These are phyloP conservation scores for Carassius auratus DNA, from an alignment of 2,113 vertebrate species.

Conservation along the genomic window DNA sequence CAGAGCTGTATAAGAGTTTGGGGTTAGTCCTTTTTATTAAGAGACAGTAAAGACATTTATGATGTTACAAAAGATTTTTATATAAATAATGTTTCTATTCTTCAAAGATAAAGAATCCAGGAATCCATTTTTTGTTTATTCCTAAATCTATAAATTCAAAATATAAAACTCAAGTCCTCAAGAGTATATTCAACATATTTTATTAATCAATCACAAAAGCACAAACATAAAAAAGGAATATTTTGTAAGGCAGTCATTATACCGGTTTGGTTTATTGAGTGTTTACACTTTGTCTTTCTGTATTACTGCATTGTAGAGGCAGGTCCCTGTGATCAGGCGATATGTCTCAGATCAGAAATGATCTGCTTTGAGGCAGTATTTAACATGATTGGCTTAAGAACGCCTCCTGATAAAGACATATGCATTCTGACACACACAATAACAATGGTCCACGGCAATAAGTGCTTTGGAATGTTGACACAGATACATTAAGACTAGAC, in stretches of 20 bases:
- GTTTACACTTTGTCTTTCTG: conserved; percentile 51
- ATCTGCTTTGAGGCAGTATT: conserved; percentile 32
- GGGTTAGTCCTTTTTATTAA: not conserved
- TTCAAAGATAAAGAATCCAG: no score
- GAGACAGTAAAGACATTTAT: not conserved
- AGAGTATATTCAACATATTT: conserved; percentile 61
- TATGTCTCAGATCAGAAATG: conserved; percentile 52
- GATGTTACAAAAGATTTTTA: not conserved
- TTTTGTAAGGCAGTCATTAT: conserved; percentile 75
- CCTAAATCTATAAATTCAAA: not conserved
- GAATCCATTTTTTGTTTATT: not conserved
- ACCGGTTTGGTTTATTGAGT: conserved; percentile 64
- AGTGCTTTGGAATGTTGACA: conserved; percentile 40
- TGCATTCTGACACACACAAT: conserved; percentile 38
- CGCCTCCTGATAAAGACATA: conserved; percentile 21
- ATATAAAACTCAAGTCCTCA: not conserved
- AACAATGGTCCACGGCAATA: conserved; percentile 24
- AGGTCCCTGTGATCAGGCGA: conserved; percentile 49
- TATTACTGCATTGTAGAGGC: conserved; percentile 34
- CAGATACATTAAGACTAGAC: not conserved
- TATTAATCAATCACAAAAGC: conserved; percentile 72
- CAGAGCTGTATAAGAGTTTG: not conserved
- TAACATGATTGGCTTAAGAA: not conserved
- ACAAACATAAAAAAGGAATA: conserved; percentile 74
- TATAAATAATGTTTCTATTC: not conserved